Conservation (phyloP, 2,888 invertebrate species). For the Parascotia fuliginaria region DNA sequence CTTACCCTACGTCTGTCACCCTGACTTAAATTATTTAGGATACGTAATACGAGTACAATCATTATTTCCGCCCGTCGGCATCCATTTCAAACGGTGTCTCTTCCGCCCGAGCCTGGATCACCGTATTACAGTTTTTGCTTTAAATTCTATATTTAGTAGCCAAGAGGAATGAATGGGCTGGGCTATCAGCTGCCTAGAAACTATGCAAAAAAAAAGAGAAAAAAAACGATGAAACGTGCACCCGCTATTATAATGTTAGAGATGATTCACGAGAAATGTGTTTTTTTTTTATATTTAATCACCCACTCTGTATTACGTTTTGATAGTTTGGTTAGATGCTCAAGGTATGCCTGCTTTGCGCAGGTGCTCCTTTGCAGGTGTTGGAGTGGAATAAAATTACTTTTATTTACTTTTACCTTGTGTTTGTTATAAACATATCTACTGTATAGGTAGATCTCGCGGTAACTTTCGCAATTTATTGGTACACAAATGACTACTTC, state of each 20-base stretch:
- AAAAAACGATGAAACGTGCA: constrained; percentile 29
- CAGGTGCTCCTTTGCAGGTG: constrained; percentile 10
- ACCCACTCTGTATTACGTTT: constrained; percentile 7
- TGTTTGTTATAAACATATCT: too few species aligned
- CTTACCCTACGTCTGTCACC: background rate
- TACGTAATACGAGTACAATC: constrained; percentile 30
- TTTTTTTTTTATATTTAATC: background rate
- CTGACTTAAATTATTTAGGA: constrained; percentile 11
- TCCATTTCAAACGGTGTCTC: constrained; percentile 33
- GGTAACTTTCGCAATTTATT: too few species aligned
- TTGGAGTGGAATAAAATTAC: background rate
- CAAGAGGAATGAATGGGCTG: constrained; percentile 44
- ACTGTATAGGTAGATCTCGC: too few species aligned
- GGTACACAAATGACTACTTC: too few species aligned
- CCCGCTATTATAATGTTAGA: constrained; percentile 27
- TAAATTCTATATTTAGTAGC: constrained; percentile 45
- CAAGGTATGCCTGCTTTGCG: background rate
- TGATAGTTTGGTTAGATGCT: background rate
- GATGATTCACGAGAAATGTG: constrained; percentile 5
- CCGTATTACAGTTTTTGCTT: constrained; percentile 38
- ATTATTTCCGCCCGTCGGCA: constrained; percentile 42
- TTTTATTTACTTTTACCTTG: too few species aligned
- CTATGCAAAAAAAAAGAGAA: constrained; percentile 27
- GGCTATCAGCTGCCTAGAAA: constrained; percentile 37
- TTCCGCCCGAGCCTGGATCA: constrained; percentile 43